Evolutionary conservation across 2,888 invertebrate species (phyloP).

Genomic region (Melieria omissa): DNA sequence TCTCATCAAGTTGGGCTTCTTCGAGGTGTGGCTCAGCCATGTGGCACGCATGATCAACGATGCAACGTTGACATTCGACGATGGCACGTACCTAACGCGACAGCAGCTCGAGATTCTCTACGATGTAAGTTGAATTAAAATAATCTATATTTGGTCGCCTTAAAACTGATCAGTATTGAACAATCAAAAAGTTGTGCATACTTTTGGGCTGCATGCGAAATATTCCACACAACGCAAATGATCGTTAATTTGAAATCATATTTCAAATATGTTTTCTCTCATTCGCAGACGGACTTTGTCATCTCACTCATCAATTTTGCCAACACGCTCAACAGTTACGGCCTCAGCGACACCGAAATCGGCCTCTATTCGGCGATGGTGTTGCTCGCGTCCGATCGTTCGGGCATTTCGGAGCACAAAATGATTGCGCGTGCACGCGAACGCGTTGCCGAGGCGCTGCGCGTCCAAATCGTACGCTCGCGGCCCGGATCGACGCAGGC

Average conservation of each 20-base stretch:
- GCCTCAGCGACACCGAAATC: conserved; percentile 88
- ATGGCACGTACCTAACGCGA: conserved; percentile 85
- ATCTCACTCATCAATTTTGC: conserved; percentile 84
- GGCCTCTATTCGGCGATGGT: conserved; percentile 89
- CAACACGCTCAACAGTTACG: conserved; percentile 77
- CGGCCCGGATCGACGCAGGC: conserved; percentile 65
- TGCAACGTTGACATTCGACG: conserved; percentile 85
- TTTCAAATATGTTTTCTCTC: conserved; percentile 4
- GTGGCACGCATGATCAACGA: conserved; percentile 83
- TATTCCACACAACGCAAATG: too few relatives aligned
- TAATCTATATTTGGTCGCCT: not conserved
- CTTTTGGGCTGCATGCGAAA: too few relatives aligned
- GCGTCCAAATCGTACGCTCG: conserved; percentile 75
- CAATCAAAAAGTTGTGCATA: too few relatives aligned
- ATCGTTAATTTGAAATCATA: not conserved
- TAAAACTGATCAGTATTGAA: too few relatives aligned
- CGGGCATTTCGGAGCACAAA: conserved; percentile 83
- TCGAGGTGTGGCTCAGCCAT: conserved; percentile 94
- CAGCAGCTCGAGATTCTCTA: conserved; percentile 88
- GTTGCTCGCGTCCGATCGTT: conserved; percentile 82
- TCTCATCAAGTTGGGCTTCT: conserved; percentile 95
- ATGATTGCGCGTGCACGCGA: conserved; percentile 83
- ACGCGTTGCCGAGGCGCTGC: conserved; percentile 86
- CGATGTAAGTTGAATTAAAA: conserved; percentile 77
- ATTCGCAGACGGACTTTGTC: conserved; percentile 82